A percentile compares a stretch with the other conserved stretches of the same genome.
phyloP scores from a whole-genome alignment of 2,113 vertebrate species.

The Oxyura jamaicensis region DNA sequence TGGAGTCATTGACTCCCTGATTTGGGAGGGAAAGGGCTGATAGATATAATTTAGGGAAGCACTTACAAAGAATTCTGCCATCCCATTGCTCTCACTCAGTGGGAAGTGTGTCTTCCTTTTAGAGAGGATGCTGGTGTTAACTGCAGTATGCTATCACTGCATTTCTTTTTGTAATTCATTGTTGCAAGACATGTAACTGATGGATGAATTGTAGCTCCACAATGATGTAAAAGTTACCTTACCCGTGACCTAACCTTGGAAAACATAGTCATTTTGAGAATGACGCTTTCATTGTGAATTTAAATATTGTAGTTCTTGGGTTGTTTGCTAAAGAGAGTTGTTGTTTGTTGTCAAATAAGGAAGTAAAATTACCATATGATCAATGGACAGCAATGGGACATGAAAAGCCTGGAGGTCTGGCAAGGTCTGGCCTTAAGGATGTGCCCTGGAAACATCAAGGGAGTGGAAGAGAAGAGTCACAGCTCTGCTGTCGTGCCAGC shows the following conservation, averaged over 20 bases:
- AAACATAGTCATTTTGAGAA: background rate
- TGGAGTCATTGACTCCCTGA: background rate
- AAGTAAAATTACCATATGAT: background rate
- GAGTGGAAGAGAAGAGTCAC: background rate
- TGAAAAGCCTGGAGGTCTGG: background rate
- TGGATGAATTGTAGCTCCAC: background rate
- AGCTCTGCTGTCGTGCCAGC: background rate
- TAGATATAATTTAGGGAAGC: conserved; percentile 1
- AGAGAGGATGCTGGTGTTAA: background rate
- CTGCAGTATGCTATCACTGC: background rate
- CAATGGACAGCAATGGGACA: background rate
- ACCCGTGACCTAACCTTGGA: background rate
- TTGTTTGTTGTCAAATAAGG: background rate
- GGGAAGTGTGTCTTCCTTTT: conserved; percentile 40
- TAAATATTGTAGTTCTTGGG: background rate
- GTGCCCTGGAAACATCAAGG: background rate
- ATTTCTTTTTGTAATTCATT: background rate
- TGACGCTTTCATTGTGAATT: background rate
- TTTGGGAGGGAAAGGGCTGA: background rate
- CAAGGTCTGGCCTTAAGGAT: background rate
- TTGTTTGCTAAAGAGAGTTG: background rate
- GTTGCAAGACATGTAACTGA: conserved; percentile 41
- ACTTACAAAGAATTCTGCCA: background rate
- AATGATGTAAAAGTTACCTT: background rate
- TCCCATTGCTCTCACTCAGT: background rate